These are phyloP conservation scores for Azemiops feae DNA, from an alignment of 2,113 vertebrate species.

Conservation along the genomic window DNA sequence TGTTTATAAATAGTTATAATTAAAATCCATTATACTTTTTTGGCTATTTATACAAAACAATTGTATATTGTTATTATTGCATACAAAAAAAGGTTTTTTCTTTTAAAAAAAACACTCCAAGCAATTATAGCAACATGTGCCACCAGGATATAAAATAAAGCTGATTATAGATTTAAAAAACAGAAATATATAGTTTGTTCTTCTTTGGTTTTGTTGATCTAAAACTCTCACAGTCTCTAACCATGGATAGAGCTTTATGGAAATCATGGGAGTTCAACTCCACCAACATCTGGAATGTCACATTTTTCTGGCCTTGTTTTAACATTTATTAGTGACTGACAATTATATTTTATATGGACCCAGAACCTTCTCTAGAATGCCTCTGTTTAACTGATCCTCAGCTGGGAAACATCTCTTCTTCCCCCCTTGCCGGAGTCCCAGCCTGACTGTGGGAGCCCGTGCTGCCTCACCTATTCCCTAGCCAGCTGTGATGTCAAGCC, in stretches of 20 bases:
- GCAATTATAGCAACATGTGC: background rate
- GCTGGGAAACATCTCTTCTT: background rate
- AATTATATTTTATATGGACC: background rate
- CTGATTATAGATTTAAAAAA: background rate
- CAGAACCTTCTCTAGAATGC: background rate
- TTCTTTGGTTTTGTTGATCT: background rate
- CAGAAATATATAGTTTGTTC: background rate
- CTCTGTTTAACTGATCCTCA: background rate
- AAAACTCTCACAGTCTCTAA: background rate
- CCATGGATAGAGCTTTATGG: background rate
- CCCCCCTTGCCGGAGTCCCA: too few species aligned
- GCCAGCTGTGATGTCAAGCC: too few species aligned
- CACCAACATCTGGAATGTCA: background rate
- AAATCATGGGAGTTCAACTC: background rate
- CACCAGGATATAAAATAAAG: background rate
- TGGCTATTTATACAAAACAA: background rate
- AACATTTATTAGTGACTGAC: background rate
- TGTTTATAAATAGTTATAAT: background rate
- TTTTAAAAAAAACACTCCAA: background rate
- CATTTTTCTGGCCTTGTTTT: background rate
- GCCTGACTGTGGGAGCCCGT: too few species aligned
- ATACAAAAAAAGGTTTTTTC: background rate
- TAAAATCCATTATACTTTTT: background rate
- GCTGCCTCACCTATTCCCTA: too few species aligned
- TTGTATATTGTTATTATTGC: too few species aligned